These are phyloP conservation scores for Lycaena phlaeas DNA, from an alignment of 2,888 invertebrate species.

Conservation along the genomic window DNA sequence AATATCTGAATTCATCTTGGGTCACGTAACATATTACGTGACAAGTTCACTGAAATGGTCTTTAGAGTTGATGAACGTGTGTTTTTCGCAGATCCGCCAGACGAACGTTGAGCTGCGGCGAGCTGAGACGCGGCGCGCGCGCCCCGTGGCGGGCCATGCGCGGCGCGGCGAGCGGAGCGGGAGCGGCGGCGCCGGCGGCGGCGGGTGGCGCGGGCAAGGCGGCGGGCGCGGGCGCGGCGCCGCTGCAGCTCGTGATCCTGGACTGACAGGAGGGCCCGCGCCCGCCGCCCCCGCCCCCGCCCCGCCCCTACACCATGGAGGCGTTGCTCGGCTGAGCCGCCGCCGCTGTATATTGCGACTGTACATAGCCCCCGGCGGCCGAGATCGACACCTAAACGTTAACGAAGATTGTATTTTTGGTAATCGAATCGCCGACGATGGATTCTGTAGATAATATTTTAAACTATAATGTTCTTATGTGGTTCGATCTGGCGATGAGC, in stretches of 20 bases:
- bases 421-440: slow-evolving; percentile 68
- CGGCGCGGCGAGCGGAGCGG: slow-evolving; percentile 76
- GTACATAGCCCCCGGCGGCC: slow-evolving; percentile 36
- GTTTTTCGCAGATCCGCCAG: slow-evolving; percentile 84
- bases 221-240: slow-evolving; percentile 25
- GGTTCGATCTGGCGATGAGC: slow-evolving; percentile 72
- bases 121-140: slow-evolving; percentile 86
- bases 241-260: slow-evolving; percentile 76
- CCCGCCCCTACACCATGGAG: slow-evolving; percentile 78
- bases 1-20: too few species aligned
- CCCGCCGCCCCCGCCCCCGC: slow-evolving; percentile 44
- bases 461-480: slow-evolving; percentile 71
- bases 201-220: slow-evolving; percentile 21
- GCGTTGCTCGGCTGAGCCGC: slow-evolving; percentile 72
- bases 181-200: slow-evolving; percentile 81
- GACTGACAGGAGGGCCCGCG: slow-evolving; percentile 77
- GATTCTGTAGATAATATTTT: slow-evolving; percentile 73
- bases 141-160: slow-evolving; percentile 82
- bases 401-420: slow-evolving; percentile 68
- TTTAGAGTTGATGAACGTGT: too few species aligned
- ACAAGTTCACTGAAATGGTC: too few species aligned
- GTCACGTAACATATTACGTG: too few species aligned
- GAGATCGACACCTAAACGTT: slow-evolving; percentile 22
- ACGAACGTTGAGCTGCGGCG: slow-evolving; percentile 83
- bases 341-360: slow-evolving; percentile 44